A percentile compares a stretch with the other conserved stretches of the same genome.
Conservation (phyloP, 2,797 vertebrate species). For the Takifugu ocellatus region DNA sequence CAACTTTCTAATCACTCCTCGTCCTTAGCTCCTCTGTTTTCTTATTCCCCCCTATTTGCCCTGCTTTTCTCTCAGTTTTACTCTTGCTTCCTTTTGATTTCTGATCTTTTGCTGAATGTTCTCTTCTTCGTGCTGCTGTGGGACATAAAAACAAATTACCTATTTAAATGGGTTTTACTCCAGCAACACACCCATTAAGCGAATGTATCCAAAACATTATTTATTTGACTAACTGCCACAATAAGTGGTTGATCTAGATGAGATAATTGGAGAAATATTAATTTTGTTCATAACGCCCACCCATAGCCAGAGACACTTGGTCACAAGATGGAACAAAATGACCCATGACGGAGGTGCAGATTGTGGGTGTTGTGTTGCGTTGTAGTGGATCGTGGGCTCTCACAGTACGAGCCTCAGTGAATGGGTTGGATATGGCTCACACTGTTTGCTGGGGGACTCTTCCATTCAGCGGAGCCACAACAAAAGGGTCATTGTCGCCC, state of each 20-base stretch:
- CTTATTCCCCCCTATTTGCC: background rate
- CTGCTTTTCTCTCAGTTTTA: background rate
- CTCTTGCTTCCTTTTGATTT: background rate
- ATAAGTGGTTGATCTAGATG: conserved; percentile 1
- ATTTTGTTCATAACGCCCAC: conserved; percentile 13
- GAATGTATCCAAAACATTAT: background rate
- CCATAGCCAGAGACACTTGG: conserved; percentile 5
- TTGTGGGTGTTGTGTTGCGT: conserved; percentile 34
- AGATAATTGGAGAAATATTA: background rate
- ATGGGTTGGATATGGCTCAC: conserved; percentile 73
- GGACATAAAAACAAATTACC: background rate
- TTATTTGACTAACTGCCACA: conserved; percentile 1
- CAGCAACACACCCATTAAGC: background rate
- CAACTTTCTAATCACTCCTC: conserved; percentile 9
- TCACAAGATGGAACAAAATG: conserved; percentile 34
- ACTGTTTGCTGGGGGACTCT: conserved; percentile 68
- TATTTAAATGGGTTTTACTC: too few relatives aligned
- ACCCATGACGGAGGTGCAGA: conserved; percentile 25
- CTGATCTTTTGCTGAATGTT: background rate
- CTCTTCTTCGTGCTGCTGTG: background rate
- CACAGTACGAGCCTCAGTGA: conserved; percentile 48
- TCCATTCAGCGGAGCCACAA: conserved; percentile 65
- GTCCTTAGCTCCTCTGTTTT: conserved; percentile 5
- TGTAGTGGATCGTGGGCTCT: conserved; percentile 48
- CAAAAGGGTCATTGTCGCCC: conserved; percentile 75